phyloP scores from a whole-genome alignment of 2,113 vertebrate species.

The Podilymbus podiceps region DNA sequence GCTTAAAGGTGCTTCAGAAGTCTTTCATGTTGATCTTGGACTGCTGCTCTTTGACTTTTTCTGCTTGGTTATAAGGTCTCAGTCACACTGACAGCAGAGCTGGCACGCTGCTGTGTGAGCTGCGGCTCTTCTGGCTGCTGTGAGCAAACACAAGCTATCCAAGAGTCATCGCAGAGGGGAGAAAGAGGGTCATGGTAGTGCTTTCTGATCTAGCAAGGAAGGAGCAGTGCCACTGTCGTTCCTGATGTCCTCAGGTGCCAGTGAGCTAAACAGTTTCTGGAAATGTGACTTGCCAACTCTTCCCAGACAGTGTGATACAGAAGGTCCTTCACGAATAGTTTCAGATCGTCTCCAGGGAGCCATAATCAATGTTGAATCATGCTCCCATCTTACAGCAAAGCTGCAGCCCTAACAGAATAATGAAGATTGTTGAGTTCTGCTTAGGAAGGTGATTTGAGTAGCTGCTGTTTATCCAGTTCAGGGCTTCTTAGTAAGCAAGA shows the following conservation, averaged over 20 bases:
- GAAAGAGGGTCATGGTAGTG: not conserved
- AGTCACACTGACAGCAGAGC: not conserved
- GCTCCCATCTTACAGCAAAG: not conserved
- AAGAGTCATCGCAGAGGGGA: not conserved
- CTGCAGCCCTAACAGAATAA: not conserved
- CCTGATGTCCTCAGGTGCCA: not conserved
- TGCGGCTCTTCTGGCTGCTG: not conserved
- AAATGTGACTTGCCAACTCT: not conserved
- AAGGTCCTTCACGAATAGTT: not conserved
- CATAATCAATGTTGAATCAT: not conserved
- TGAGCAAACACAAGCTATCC: not conserved
- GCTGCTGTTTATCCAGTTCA: not conserved
- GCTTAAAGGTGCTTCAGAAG: not conserved
- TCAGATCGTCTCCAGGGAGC: not conserved
- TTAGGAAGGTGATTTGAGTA: not conserved
- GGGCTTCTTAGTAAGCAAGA: not conserved
- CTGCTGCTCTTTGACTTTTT: not conserved
- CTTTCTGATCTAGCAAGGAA: not conserved
- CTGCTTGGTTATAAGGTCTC: not conserved
- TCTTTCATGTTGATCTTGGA: not conserved
- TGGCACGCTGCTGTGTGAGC: fast-evolving
- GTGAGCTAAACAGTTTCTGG: not conserved
- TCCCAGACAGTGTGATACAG: not conserved
- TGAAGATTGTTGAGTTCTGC: not conserved
- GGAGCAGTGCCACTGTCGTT: not conserved